A percentile compares a stretch with the other conserved stretches of the same genome.
phyloP scores from a whole-genome alignment of 2,797 vertebrate species.

The Avahi laniger region DNA sequence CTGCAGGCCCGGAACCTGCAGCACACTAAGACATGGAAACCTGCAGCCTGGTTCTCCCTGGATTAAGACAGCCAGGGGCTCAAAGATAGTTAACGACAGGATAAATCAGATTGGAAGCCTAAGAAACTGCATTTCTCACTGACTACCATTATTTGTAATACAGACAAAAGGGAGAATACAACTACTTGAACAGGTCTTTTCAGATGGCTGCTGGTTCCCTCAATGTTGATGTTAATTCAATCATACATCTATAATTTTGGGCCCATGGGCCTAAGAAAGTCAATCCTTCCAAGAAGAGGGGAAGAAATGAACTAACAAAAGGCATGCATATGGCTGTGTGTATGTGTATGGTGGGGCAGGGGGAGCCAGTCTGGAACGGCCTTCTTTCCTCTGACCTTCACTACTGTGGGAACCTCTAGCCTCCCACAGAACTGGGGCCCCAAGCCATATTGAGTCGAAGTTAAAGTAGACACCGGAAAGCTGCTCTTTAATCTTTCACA shows the following conservation, averaged over 20 bases:
- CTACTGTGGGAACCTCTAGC: neutral
- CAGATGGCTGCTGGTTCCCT: neutral
- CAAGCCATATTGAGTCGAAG: neutral
- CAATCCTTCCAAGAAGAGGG: neutral
- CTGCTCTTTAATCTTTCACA: neutral
- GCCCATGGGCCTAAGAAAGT: neutral
- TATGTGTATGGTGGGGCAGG: fast-evolving
- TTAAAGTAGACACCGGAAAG: neutral
- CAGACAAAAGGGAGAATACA: neutral
- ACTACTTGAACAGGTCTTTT: neutral
- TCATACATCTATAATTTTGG: neutral
- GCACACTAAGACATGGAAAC: neutral
- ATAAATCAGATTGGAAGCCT: neutral
- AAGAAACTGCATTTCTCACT: neutral
- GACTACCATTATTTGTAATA: neutral
- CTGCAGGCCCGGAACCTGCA: no score
- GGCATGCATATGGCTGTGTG: neutral
- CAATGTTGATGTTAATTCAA: neutral
- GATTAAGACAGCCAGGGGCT: neutral
- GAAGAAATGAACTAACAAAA: neutral
- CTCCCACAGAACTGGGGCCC: neutral
- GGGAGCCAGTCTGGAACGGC: fast-evolving
- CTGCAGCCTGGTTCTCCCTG: neutral
- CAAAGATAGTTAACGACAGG: neutral
- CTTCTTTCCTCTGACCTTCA: neutral